Evolutionary conservation across 2,888 invertebrate species (phyloP).

Genomic region (Chelonus formosanus): DNA sequence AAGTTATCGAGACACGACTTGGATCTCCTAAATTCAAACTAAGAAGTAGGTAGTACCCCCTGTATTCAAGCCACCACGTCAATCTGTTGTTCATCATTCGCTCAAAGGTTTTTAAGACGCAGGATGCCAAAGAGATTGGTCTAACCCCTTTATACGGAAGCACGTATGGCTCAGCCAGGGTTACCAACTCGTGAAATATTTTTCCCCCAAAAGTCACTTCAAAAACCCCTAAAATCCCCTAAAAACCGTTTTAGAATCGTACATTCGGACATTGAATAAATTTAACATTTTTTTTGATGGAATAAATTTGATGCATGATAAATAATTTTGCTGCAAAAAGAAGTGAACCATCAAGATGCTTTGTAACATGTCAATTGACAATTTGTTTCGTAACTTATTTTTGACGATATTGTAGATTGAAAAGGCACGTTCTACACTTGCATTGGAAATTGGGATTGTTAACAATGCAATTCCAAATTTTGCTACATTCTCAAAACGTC

Average conservation of each 20-base stretch:
- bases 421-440: conserved; percentile 42
- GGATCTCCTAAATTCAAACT: conserved; percentile 17
- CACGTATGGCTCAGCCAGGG: too few relatives aligned
- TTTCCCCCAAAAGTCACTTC: too few relatives aligned
- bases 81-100: conserved; percentile 27
- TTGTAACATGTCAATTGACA: conserved; percentile 27
- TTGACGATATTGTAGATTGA: conserved; percentile 34
- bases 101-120: conserved; percentile 30
- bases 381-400: conserved; percentile 33
- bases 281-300: conserved; percentile 26
- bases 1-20: conserved; percentile 9
- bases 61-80: conserved; percentile 27
- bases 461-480: conserved; percentile 36
- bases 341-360: conserved; percentile 28
- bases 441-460: conserved; percentile 40
- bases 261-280: conserved; percentile 29
- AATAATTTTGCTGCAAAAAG: conserved; percentile 14
- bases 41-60: conserved; percentile 3
- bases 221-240: too few relatives aligned
- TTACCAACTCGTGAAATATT: too few relatives aligned
- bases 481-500: conserved; percentile 39
- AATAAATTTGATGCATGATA: conserved; percentile 20
- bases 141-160: conserved; percentile 32
- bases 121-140: conserved; percentile 26
- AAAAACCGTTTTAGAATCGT: conserved; percentile 31